These are phyloP conservation scores for Mya arenaria DNA, from an alignment of 1,140 invertebrate genomes.

Conservation along the genomic window DNA sequence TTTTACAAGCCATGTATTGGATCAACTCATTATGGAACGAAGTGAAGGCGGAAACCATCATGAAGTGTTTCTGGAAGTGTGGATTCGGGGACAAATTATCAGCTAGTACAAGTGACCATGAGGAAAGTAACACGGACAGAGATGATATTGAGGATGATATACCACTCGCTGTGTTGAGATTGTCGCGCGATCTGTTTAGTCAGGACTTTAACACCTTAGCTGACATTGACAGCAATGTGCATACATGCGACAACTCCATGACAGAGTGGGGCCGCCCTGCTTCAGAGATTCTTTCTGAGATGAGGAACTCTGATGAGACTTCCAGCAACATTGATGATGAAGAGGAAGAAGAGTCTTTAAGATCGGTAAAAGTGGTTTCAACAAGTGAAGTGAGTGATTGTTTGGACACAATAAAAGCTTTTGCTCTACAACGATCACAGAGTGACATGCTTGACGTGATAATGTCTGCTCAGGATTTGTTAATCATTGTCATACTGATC, in stretches of 20 bases:
- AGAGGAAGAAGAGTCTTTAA: too few species aligned
- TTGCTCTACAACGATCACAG: too few species aligned
- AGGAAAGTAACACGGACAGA: too few species aligned
- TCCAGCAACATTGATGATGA: too few species aligned
- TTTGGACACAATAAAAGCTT: too few species aligned
- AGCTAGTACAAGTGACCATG: background rate
- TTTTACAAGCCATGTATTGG: slow-evolving; percentile 25
- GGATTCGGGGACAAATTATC: background rate
- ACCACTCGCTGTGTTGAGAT: background rate
- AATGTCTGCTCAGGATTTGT: too few species aligned
- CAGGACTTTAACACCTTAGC: background rate
- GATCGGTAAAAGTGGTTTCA: too few species aligned
- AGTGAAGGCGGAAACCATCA: background rate
- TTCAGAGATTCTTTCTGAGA: too few species aligned
- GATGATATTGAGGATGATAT: background rate
- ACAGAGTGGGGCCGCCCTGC: background rate
- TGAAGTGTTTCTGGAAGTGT: slow-evolving; percentile 28
- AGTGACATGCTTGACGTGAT: too few species aligned
- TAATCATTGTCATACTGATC: too few species aligned
- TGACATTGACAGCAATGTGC: background rate
- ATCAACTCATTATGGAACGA: background rate
- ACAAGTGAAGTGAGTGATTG: too few species aligned
- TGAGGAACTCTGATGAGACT: too few species aligned
- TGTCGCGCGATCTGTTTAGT: background rate
- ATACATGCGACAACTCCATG: slow-evolving; percentile 6